phyloP scores from a whole-genome alignment of 2,113 vertebrate species.

The Echinops telfairi region DNA sequence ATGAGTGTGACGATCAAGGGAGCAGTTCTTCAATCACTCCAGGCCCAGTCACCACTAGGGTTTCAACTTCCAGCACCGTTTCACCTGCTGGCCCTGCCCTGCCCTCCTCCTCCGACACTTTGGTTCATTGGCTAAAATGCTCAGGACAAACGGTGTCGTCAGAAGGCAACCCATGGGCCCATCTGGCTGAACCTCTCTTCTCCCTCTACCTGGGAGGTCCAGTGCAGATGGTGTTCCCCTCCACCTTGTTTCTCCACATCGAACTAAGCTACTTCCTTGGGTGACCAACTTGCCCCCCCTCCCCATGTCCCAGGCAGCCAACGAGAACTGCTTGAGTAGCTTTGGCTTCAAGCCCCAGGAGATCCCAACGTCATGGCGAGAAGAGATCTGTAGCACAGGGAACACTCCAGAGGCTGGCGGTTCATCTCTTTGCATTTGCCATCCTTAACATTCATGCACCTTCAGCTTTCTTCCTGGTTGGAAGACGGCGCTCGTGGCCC shows the following conservation, averaged over 20 bases:
- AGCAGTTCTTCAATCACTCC: too few relatives aligned
- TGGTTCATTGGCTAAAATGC: not conserved
- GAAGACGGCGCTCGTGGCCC: not conserved
- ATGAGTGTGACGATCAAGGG: fast-evolving
- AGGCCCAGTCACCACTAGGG: not conserved
- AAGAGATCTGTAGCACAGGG: not conserved
- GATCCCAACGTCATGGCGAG: not conserved
- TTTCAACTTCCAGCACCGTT: not conserved
- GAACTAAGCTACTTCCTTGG: not conserved
- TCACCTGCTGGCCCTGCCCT: not conserved
- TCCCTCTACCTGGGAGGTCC: not conserved
- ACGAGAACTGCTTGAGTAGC: not conserved
- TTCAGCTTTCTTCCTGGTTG: not conserved
- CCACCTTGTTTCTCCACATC: not conserved
- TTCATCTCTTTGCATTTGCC: not conserved
- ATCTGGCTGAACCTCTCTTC: not conserved
- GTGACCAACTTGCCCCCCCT: fast-evolving
- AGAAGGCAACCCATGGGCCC: not conserved
- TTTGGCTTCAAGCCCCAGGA: not conserved
- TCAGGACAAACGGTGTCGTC: not conserved
- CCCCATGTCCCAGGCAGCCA: too few relatives aligned
- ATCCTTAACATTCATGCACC: not conserved
- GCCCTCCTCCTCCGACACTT: not conserved
- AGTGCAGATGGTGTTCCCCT: fast-evolving
- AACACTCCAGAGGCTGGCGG: not conserved